Evolutionary conservation across 2,888 invertebrate species (phyloP), one percentile per base, ranked within the genome.

Genomic region (Mycalesis mineus): DNA sequence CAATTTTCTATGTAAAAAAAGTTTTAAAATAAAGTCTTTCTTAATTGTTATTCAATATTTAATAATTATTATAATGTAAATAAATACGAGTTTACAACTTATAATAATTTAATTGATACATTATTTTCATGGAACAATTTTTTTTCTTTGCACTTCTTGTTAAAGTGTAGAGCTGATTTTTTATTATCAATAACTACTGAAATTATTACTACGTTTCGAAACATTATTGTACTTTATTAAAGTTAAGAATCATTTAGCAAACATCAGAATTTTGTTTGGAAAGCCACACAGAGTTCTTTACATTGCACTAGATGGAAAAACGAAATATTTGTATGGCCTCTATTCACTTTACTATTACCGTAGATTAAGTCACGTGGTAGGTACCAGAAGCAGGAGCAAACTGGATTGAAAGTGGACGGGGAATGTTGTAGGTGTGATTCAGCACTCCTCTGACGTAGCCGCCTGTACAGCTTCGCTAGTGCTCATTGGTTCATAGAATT

Each of bases 361-460:
- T 57, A 61, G 63, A 57, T 59, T 55, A 54, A 57, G 63, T 63
- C 63, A 66, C 63, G 65, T 62, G 62, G 60, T 64, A 61, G 62
- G 60, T 64, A 61, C 61, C 58, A 49, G 56, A 63, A 65, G 63
- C 62, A 60, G 65, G 68, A 66, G 62, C 59, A 53, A 62, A 64
- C 62, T 68, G 64, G 65, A 65, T 65, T 59, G 63, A 65, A 65
- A 65, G 65, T 63, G 62, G 71, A 62, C 65, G 59, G 66, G 68
- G 69, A 74, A 71, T 69, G 66, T 60, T 58, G 62, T 65, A 71
- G 64, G 62, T 63, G 66, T 77, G 75, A 81, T 65, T 76, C 77
- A 77, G 67, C 64, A 62, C 53, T 73, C 72, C 75, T 60, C 74
- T 80, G 75, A 75, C 75, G 76, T 70, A 74, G 66, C 56, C 65